Conservation (phyloP, 2,797 vertebrate species). For the Betta splendens region DNA sequence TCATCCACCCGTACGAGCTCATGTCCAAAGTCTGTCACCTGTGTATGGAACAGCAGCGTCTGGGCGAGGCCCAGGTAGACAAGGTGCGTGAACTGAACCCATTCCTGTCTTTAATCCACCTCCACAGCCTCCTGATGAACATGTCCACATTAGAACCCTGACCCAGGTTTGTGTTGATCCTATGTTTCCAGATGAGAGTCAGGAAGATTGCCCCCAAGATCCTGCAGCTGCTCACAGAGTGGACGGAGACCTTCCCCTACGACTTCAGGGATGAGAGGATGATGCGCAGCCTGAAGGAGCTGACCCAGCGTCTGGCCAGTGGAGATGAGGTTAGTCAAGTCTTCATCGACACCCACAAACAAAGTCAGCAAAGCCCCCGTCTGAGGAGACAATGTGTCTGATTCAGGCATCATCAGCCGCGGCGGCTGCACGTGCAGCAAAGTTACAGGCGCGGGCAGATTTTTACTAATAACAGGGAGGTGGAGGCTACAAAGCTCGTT, state of each 20-base stretch:
- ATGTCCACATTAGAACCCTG: too few relatives aligned
- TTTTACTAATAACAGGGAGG: constrained; percentile 31
- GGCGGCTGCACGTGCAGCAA: constrained; percentile 19
- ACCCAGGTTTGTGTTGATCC: not conserved
- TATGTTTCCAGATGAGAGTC: constrained; percentile 79
- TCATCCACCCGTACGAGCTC: constrained; percentile 90
- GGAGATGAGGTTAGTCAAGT: constrained; percentile 89
- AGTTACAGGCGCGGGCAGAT: constrained; percentile 45
- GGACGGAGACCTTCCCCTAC: constrained; percentile 95
- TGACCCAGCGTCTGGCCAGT: constrained; percentile 86
- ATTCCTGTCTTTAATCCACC: not conserved
- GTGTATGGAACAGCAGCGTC: constrained; percentile 87
- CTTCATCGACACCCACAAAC: too few relatives aligned
- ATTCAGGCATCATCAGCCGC: constrained; percentile 12
- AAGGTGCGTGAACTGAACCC: constrained; percentile 81
- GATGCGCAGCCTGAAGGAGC: constrained; percentile 93
- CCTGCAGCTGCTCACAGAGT: constrained; percentile 91
- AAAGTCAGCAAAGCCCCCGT: not conserved
- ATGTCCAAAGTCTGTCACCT: constrained; percentile 92
- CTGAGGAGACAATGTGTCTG: constrained; percentile 16
- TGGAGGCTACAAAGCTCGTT: constrained; percentile 52
- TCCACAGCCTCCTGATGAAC: not conserved
- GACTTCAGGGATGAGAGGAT: constrained; percentile 95
- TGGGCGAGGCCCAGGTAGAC: constrained; percentile 84
- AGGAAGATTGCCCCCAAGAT: constrained; percentile 91